A percentile compares a stretch with the other conserved stretches of the same genome.
Evolutionary conservation across 2,113 vertebrate species (phyloP).

Genomic region (Notothenia coriiceps): DNA sequence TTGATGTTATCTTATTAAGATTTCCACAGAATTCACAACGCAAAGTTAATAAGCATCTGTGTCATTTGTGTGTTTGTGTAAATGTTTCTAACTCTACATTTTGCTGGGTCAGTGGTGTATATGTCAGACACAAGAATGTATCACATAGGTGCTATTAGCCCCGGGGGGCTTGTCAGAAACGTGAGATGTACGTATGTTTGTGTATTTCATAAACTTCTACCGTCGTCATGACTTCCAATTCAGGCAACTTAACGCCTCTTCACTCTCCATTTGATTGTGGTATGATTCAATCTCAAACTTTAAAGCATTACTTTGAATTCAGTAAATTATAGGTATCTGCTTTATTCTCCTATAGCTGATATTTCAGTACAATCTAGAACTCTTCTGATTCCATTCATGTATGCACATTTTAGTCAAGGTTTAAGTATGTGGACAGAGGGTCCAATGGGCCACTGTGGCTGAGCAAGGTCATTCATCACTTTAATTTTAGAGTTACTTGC

Average conservation of each 20-base stretch:
- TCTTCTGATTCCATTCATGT: neutral
- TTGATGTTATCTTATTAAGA: neutral
- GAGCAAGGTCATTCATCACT: constrained; percentile 35
- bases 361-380: neutral
- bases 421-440: constrained; percentile 1
- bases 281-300: neutral
- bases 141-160: constrained; percentile 34
- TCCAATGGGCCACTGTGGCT: constrained; percentile 2
- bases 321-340: too few species aligned
- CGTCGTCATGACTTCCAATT: neutral
- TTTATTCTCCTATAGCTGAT: too few species aligned
- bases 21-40: constrained; percentile 23
- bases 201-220: constrained; percentile 34
- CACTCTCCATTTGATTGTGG: constrained; percentile 4
- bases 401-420: neutral
- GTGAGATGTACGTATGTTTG: constrained; percentile 39
- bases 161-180: constrained; percentile 43
- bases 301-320: too few species aligned
- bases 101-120: constrained; percentile 22
- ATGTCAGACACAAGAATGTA: constrained; percentile 58
- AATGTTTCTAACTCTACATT: neutral
- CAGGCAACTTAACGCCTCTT: neutral
- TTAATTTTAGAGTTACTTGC: constrained; percentile 20
- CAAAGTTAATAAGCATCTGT: neutral
- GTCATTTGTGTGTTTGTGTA: neutral